Evolutionary conservation across 1,140 invertebrate species (phyloP), one percentile per base, ranked within the genome.

Genomic region (Lepidurus arcticus): DNA sequence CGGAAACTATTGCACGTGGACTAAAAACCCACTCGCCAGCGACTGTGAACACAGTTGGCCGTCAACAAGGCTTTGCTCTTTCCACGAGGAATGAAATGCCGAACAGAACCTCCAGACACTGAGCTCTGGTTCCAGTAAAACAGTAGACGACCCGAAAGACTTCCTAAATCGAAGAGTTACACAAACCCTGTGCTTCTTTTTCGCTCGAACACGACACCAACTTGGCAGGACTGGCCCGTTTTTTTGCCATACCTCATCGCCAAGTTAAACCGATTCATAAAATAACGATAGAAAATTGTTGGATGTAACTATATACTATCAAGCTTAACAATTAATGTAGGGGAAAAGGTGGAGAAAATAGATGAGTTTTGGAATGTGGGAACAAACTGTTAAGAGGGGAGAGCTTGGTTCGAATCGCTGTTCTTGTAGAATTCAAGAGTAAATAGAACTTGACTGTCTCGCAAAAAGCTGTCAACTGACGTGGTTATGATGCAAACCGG

Each of bases 1-100:
- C 85, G 84, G 83, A 75, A 73, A 74, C n/a, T 42, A 34, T 43
- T 34, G 47, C 44, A 76, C 44, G 47, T 42, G 42, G 45, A 44
- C 76, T 34, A 53, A 16, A 44, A 43, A 44, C 34, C 76, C 53
- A 65, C 53, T 65, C 53, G 53, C 53, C 53, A 65, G 53, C 53
- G 53, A 65, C 53, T 5, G 53, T 3, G 34, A 34, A 34, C 34
- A 34, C 34, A 34, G 34, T 34, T 34, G 34, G 34, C 34, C 34
- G 34, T 34, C 34, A 34, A 34, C 34, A 34, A 34, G 34, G 34
- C 34, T 34, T 34, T 34, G 34, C 34, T 34, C 34, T 34, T 34
- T 34, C 34, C 34, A 34, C 34, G 0, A 34, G 34, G 34, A 34
- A 34, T 34, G 34, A 34, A 34, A 34, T 34, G 34, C 34, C 34